phyloP scores from a whole-genome alignment of 2,113 vertebrate genomes.

The Thermophis baileyi region DNA sequence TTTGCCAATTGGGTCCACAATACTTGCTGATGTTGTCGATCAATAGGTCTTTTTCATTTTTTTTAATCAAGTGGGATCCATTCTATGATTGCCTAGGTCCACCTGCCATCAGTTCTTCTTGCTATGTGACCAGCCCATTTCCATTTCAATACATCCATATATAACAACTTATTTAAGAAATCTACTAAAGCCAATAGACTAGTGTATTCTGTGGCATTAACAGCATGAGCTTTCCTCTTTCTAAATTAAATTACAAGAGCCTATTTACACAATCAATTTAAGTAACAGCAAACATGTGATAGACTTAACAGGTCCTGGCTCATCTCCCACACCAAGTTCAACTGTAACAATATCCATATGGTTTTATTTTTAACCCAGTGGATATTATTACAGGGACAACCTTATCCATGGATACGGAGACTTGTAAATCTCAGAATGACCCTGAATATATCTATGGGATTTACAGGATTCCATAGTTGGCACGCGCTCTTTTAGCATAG shows the following conservation, averaged over 20 bases:
- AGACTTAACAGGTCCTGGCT: conserved; percentile 12
- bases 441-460: conserved; percentile 15
- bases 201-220: not conserved
- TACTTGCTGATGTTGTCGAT: no score
- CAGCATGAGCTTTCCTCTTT: not conserved
- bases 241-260: conserved; percentile 12
- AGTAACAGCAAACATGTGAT: conserved; percentile 24
- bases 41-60: no score
- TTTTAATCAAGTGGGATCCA: no score
- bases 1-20: no score
- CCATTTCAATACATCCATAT: no score
- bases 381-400: conserved; percentile 23
- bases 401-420: not conserved
- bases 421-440: conserved; percentile 18
- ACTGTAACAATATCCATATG: conserved; percentile 15
- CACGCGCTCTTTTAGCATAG: not conserved
- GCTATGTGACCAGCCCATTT: no score
- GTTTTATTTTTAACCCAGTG: conserved; percentile 25
- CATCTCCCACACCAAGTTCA: conserved; percentile 11
- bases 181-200: not conserved
- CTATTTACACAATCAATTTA: conserved; percentile 16
- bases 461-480: conserved; percentile 2
- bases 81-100: no score
- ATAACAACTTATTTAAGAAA: not conserved
- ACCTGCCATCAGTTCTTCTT: no score